A percentile compares a stretch with the other conserved stretches of the same genome.
Conservation (phyloP, 2,888 invertebrate genomes). For the Troilus luridus region DNA sequence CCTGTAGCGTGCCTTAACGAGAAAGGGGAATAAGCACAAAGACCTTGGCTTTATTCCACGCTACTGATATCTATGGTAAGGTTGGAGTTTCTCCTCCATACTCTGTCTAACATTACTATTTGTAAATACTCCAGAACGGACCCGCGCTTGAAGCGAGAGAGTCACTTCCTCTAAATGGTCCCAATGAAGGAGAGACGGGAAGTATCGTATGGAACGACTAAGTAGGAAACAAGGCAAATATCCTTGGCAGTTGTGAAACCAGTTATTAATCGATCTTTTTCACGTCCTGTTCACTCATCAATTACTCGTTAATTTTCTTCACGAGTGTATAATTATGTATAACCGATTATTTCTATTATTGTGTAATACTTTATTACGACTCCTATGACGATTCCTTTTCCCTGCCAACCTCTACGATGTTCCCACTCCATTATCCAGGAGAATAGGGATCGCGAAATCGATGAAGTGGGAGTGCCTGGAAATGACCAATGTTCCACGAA, state of each 20-base stretch:
- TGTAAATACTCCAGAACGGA: background rate
- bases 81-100: background rate
- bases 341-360: background rate
- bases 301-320: background rate
- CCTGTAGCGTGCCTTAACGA: background rate
- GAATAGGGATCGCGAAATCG: background rate
- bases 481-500: background rate
- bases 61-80: background rate
- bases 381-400: background rate
- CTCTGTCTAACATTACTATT: background rate
- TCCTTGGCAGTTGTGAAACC: slow-evolving; percentile 3
- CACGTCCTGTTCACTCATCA: background rate
- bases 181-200: slow-evolving; percentile 41
- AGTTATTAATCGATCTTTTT: background rate
- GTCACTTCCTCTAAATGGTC: background rate
- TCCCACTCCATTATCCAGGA: background rate
- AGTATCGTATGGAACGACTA: background rate
- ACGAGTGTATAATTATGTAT: background rate
- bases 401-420: background rate
- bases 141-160: background rate
- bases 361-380: background rate
- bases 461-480: slow-evolving; percentile 17
- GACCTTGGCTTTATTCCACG: slow-evolving; percentile 12
- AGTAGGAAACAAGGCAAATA: slow-evolving; percentile 18
- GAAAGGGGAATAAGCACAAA: background rate